phyloP scores from a whole-genome alignment of 1,140 invertebrate genomes.

The Procambarus virginalis region DNA sequence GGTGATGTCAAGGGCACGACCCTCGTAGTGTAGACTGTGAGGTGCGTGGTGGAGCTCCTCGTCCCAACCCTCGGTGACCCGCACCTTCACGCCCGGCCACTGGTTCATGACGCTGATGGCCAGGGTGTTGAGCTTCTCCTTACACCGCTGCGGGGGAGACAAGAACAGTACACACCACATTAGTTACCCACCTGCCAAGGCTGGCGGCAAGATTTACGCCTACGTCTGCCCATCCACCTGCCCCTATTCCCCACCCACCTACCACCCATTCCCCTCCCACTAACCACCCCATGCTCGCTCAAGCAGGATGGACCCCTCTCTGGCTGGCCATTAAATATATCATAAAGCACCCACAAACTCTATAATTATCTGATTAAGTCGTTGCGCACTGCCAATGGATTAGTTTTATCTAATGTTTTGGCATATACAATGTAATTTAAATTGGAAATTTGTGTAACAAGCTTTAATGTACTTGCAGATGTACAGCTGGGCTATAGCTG shows the following conservation, averaged over 20 bases:
- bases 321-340: neutral
- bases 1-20: slow-evolving; percentile 94
- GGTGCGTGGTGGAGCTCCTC: slow-evolving; percentile 86
- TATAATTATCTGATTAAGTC: neutral
- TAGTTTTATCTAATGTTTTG: neutral
- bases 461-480: too few relatives aligned
- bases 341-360: neutral
- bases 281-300: neutral
- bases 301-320: neutral
- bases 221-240: too few relatives aligned
- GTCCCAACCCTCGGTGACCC: slow-evolving; percentile 96
- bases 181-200: neutral
- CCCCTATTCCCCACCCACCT: too few relatives aligned
- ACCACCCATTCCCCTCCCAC: too few relatives aligned
- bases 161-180: slow-evolving; percentile 5
- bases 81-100: slow-evolving; percentile 93
- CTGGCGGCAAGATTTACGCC: neutral
- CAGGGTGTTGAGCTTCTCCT: slow-evolving; percentile 94
- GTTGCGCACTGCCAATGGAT: neutral
- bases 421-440: too few relatives aligned
- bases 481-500: too few relatives aligned
- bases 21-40: slow-evolving; percentile 95
- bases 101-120: slow-evolving; percentile 98
- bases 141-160: slow-evolving; percentile 86
- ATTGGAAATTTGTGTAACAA: too few relatives aligned